Conservation (phyloP, 2,888 invertebrate genomes). For the Pogonocherus hispidulus region DNA sequence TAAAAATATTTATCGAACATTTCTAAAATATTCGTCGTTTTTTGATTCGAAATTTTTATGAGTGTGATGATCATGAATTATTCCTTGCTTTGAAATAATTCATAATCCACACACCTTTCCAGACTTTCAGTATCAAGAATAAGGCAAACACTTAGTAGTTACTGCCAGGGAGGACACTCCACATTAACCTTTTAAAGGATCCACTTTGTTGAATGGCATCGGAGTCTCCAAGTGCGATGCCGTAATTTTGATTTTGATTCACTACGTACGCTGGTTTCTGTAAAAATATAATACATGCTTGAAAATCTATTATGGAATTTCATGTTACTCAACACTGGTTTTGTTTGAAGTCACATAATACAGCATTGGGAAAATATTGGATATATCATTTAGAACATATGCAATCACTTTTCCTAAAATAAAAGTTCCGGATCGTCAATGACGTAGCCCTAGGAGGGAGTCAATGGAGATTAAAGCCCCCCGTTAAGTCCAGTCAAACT, state of each 20-base stretch:
- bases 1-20: constrained; percentile 57
- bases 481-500: no score
- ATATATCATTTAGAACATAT: no score
- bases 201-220: constrained; percentile 92
- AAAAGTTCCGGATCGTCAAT: no score
- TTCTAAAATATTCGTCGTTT: constrained; percentile 62
- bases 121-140: constrained; percentile 43
- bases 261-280: constrained; percentile 62
- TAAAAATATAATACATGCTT: background rate
- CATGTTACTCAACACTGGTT: no score
- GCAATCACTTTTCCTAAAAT: no score
- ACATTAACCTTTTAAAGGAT: constrained; percentile 93
- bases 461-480: no score
- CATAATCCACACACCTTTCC: constrained; percentile 37
- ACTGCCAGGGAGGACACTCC: constrained; percentile 87
- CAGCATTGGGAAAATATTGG: no score
- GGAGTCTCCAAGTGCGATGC: constrained; percentile 78
- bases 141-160: constrained; percentile 64
- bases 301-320: no score
- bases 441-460: no score
- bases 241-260: constrained; percentile 58
- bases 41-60: constrained; percentile 32
- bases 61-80: constrained; percentile 35
- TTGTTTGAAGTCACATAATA: no score
- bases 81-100: constrained; percentile 34